phyloP scores from a whole-genome alignment of 2,797 vertebrate species.

The Cynodonichthys magdalenae region DNA sequence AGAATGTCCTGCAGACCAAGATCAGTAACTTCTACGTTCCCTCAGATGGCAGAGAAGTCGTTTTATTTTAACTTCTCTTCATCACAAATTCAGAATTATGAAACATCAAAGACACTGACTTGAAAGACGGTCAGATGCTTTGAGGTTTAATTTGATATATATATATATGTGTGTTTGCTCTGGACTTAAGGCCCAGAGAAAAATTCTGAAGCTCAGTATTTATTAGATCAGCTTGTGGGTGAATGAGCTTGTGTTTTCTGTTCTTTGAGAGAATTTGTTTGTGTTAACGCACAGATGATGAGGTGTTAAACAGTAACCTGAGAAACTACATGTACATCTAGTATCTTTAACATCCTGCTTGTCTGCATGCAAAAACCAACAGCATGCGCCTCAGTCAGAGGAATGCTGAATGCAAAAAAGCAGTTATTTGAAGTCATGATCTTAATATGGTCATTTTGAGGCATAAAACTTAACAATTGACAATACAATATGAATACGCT shows the following conservation, averaged over 20 bases:
- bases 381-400: neutral
- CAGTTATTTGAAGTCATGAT: no score
- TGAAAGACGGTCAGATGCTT: conserved; percentile 42
- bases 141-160: conserved; percentile 32
- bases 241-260: neutral
- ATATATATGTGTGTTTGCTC: conserved; percentile 14
- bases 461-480: no score
- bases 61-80: conserved; percentile 22
- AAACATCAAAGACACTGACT: conserved; percentile 42
- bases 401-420: neutral
- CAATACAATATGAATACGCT: no score
- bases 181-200: conserved; percentile 11
- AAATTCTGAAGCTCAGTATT: conserved; percentile 32
- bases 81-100: conserved; percentile 16
- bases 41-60: conserved; percentile 2
- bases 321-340: neutral
- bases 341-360: no score
- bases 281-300: neutral
- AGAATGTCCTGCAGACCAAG: neutral
- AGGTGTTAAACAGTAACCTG: neutral
- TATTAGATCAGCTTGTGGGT: conserved; percentile 19
- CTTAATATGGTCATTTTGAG: no score
- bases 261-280: conserved; percentile 7
- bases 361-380: no score
- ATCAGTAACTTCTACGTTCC: conserved; percentile 7